phyloP scores from a whole-genome alignment of 2,113 vertebrate species.

The Corydoras maculifer region DNA sequence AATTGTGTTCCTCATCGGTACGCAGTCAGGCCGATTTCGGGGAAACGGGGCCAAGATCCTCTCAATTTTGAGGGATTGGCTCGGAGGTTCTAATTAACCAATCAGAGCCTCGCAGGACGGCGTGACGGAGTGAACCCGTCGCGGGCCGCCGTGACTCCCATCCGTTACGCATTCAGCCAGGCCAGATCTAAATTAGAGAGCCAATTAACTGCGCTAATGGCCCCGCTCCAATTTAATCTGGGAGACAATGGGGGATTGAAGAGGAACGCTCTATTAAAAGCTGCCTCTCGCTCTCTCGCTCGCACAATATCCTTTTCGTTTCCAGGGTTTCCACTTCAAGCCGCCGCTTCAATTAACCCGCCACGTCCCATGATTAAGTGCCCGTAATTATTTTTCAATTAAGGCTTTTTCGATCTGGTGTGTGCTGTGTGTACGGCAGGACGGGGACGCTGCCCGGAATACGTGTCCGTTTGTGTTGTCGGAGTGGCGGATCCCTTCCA shows the following conservation, averaged over 20 bases:
- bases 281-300: slow-evolving; percentile 73
- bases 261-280: slow-evolving; percentile 87
- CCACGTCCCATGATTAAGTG: slow-evolving; percentile 98
- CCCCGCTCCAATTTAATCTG: slow-evolving; percentile 97
- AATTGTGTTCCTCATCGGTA: too few species aligned
- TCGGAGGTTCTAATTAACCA: slow-evolving; percentile 74
- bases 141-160: slow-evolving; percentile 78
- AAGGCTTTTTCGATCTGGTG: slow-evolving; percentile 88
- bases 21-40: neutral
- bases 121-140: slow-evolving; percentile 92
- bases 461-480: too few species aligned
- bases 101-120: slow-evolving; percentile 75
- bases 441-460: too few species aligned
- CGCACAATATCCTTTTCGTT: slow-evolving; percentile 88
- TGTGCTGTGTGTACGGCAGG: slow-evolving; percentile 65
- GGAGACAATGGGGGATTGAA: slow-evolving; percentile 95
- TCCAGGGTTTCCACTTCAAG: too few species aligned
- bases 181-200: slow-evolving; percentile 99
- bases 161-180: slow-evolving; percentile 95
- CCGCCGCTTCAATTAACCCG: slow-evolving; percentile 88
- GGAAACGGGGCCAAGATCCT: slow-evolving; percentile 30
- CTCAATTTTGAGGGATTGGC: slow-evolving; percentile 62
- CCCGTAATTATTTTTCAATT: slow-evolving; percentile 99
- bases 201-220: slow-evolving; percentile 99
- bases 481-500: too few species aligned